Evolutionary conservation across 2,797 vertebrate genomes (phyloP), one percentile per base, ranked within the genome.

Genomic region (Triplophysa yarkandensis): DNA sequence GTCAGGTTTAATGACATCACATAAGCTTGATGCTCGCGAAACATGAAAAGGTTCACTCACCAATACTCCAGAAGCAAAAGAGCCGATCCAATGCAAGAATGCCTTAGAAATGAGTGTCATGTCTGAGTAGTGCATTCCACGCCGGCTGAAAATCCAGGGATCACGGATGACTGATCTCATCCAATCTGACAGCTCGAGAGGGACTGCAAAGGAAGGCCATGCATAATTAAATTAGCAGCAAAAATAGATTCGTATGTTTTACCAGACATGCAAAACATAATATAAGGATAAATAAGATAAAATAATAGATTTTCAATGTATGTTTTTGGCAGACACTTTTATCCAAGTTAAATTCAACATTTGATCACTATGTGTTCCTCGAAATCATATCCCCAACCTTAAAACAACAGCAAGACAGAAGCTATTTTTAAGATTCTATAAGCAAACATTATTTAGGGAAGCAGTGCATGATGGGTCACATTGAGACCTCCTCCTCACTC

Each of bases 401-500:
- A 9, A 10, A 36, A 36, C 34, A n/a, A n/a, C n/a, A n/a, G n/a
- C n/a, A 36, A 8, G 34, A 36, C 34, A 36, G 34, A 36, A 36
- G 34, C 34, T 36, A 39, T 39, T 39, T 13, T 39, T 39, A 39
- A 39, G 3, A 39, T 13, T 39, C 3, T 39, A 3, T 44, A 28
- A 28, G 32, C 14, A 19, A 46, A 48, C 23, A 27, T 14, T 4
- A 28, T 43, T 8, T 50, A 67, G 17, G 27, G 17, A 21, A 25
- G 27, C 39, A 30, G 9, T 72, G 11, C 36, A 3, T 4, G 2
- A 36, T 23, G 36, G n/a, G n/a, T 34, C 57, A 44, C 27, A 43
- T 16, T 39, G 41, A 39, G 36, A 57, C 36, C 71, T 34, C 62
- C 71, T 57, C 27, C 28, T 32, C 27, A 55, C 43, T 36, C 55